Base-by-base conservation (phyloP, 2,113 vertebrate species). In the Sphaerodactylus townsendi region DNA sequence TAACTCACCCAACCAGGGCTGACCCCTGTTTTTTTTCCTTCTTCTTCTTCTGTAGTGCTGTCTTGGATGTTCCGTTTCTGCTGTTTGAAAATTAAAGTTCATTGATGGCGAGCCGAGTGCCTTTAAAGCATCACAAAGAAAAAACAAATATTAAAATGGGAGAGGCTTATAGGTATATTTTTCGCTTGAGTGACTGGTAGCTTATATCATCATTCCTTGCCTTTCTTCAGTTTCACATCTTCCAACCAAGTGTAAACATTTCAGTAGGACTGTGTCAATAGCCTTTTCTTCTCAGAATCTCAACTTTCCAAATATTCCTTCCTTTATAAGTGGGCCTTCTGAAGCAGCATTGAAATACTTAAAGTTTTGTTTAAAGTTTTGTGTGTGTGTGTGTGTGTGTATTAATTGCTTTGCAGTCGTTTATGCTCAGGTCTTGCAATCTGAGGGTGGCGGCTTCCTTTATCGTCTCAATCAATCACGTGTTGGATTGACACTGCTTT, bases 11-110 rank as follows among this genome's bases (percentile, higher is more conserved):
- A 35, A 80, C 89, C 30, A 72, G 75, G 79, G 81, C 65, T 35
- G 89, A 79, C 68, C 88, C 85, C 87, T 85, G 83, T 65, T 87
- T 68, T 87, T 87, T 71, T 53, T 64, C 85, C 79, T 87, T 87
- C 62, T 53, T 64, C 85, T 78, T 71, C 68, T 72, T 86, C 79
- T 86, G 78, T 81, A 68, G 84, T 66, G 64, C 72, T 70, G 83
- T 90, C 79, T 86, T 2, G 6, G 79, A 50, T 92, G 84, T 92
- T 95, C 89, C 86, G 85, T 88, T 94, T 92, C 90, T 92, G 89
- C 93, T 90, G 89, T 90, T 92, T 92, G 88, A 91, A 93, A 91
- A 94, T 85, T 90, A 39, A 93, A 94, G 79, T 30, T 82, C 81
- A 9, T 65, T 86, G 85, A 66, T 75, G 82, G 89, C 91, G 93